Conservation (phyloP, 2,113 vertebrate species). For the Laticauda colubrina region DNA sequence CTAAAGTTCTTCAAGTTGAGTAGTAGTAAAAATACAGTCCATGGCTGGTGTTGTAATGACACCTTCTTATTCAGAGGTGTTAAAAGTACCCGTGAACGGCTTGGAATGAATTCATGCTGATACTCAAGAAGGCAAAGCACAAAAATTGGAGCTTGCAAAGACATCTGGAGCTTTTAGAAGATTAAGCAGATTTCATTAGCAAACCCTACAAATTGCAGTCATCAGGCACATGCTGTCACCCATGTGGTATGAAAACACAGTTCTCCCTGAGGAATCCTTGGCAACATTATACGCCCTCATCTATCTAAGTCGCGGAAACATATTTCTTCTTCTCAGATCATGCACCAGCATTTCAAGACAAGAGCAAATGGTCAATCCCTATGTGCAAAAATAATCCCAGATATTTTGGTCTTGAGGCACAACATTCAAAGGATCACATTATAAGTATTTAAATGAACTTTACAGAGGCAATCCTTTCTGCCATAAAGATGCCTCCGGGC, state of each 20-base stretch:
- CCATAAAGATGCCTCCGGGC: background rate
- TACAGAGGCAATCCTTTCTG: background rate
- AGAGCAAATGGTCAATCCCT: background rate
- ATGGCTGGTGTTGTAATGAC: slow-evolving; percentile 69
- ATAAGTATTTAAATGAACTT: background rate
- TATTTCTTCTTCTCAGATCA: slow-evolving; percentile 42
- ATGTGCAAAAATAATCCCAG: background rate
- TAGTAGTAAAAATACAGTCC: background rate
- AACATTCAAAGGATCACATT: background rate
- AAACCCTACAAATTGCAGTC: slow-evolving; percentile 20
- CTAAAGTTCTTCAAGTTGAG: too few species aligned
- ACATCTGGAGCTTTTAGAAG: slow-evolving; percentile 61
- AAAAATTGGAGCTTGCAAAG: slow-evolving; percentile 42
- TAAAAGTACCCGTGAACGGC: slow-evolving; percentile 54
- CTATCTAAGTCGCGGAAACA: slow-evolving; percentile 54
- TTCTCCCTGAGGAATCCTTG: slow-evolving; percentile 29
- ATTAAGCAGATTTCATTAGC: slow-evolving; percentile 54
- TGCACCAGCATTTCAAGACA: slow-evolving; percentile 29
- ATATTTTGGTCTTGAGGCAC: background rate
- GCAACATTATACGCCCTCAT: slow-evolving; percentile 41
- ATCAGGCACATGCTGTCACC: slow-evolving; percentile 29
- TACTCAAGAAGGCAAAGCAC: slow-evolving; percentile 37
- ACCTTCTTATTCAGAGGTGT: slow-evolving; percentile 68
- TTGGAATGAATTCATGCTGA: slow-evolving; percentile 66
- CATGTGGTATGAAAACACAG: slow-evolving; percentile 20